These are phyloP conservation scores for Lasioglossum calceatum DNA, from an alignment of 2,888 invertebrate genomes.

Conservation along the genomic window DNA sequence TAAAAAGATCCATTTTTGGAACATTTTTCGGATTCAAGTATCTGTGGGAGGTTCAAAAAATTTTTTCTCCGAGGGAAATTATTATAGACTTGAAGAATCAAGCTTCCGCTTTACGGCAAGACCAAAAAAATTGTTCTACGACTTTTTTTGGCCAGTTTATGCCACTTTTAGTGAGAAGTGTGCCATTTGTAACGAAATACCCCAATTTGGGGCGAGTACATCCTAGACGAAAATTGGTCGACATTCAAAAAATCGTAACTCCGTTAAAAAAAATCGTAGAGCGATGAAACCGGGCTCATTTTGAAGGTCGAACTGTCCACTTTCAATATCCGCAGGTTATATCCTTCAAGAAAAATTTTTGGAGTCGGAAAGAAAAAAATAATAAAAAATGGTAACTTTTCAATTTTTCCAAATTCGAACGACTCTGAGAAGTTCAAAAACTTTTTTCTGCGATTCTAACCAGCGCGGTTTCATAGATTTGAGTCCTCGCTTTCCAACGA, in stretches of 20 bases:
- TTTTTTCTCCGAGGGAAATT: background rate
- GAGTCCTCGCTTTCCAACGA: background rate
- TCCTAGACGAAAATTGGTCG: background rate
- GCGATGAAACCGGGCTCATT: background rate
- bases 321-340: background rate
- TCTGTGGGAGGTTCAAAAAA: fast-evolving
- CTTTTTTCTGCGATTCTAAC: too few species aligned
- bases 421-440: background rate
- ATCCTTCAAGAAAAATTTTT: background rate
- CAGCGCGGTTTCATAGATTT: too few species aligned
- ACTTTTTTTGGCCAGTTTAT: background rate
- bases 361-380: fast-evolving
- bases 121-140: background rate
- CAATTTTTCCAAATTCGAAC: background rate
- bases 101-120: background rate
- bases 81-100: fast-evolving
- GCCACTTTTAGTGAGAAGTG: background rate
- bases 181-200: background rate
- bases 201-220: too few species aligned
- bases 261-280: background rate
- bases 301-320: fast-evolving
- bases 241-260: background rate
- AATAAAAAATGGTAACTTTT: background rate
- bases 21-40: background rate
- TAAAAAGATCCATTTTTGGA: background rate